These are phyloP conservation scores for Pseudorhiza aurosa DNA, from an alignment of 30 jellyfish, hydroid and myxozoan species.

Conservation along the genomic window DNA sequence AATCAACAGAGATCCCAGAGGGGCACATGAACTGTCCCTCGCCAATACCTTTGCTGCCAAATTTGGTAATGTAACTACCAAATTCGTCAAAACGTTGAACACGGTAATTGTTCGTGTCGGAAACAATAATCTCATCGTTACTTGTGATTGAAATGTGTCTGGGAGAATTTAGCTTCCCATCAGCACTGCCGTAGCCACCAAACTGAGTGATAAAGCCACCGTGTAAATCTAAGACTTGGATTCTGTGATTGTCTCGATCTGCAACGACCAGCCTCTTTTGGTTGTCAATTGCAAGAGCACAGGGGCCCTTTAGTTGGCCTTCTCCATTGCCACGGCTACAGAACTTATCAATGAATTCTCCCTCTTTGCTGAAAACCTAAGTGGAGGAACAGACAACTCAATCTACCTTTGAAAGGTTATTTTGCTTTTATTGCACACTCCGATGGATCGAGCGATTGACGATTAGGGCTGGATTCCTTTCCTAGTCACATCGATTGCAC, in stretches of 20 bases:
- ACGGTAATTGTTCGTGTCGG: slow-evolving; percentile 91
- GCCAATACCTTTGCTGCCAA: slow-evolving; percentile 90
- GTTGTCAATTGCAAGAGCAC: slow-evolving; percentile 85
- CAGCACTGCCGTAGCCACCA: slow-evolving; percentile 93
- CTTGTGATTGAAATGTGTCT: slow-evolving; percentile 83
- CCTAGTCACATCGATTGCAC: no score
- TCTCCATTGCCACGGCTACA: slow-evolving; percentile 93
- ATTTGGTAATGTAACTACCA: slow-evolving; percentile 72
- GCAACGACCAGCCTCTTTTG: slow-evolving; percentile 86
- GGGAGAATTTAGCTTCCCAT: slow-evolving; percentile 94
- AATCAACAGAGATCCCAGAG: slow-evolving; percentile 90
- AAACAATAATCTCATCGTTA: slow-evolving; percentile 64
- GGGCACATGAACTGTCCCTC: slow-evolving; percentile 98
- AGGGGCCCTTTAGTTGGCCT: slow-evolving; percentile 91
- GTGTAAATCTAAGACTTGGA: slow-evolving; percentile 77
- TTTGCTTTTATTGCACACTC: neutral
- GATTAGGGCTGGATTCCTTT: no score
- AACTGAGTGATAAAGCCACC: slow-evolving; percentile 80
- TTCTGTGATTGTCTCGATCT: slow-evolving; percentile 95
- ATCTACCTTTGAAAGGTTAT: neutral
- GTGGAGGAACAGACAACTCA: neutral
- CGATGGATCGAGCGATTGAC: neutral
- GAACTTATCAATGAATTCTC: slow-evolving; percentile 71
- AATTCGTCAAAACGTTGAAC: slow-evolving; percentile 76
- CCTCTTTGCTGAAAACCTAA: slow-evolving; percentile 81